phyloP scores from a whole-genome alignment of 2,888 invertebrate genomes.

The Ochropacha duplaris region DNA sequence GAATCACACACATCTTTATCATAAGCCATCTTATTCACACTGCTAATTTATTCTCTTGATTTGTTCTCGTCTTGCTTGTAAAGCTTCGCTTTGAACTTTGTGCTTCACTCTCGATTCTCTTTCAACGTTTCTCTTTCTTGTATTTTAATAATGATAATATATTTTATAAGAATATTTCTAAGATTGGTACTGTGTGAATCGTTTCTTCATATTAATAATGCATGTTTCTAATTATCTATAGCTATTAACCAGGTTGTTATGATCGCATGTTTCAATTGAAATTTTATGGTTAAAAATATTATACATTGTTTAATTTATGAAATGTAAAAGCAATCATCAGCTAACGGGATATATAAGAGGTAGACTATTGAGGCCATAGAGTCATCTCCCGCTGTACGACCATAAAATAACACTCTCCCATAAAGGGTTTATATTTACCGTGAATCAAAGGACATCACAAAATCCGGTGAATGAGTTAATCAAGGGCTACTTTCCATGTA shows the following conservation, averaged over 20 bases:
- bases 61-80: neutral
- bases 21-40: neutral
- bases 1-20: neutral
- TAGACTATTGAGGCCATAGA: slow-evolving; percentile 69
- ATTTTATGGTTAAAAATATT: neutral
- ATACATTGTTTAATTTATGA: slow-evolving; percentile 10
- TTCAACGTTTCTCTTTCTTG: neutral
- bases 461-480: slow-evolving; percentile 57
- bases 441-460: slow-evolving; percentile 66
- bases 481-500: slow-evolving; percentile 75
- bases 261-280: slow-evolving; percentile 7
- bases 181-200: too few species aligned
- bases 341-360: slow-evolving; percentile 60
- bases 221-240: neutral
- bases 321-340: slow-evolving; percentile 45
- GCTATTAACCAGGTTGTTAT: neutral
- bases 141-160: neutral
- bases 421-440: slow-evolving; percentile 62
- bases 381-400: slow-evolving; percentile 63
- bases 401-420: slow-evolving; percentile 51
- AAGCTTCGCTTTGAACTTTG: neutral
- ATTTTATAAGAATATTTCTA: too few species aligned
- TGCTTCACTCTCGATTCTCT: neutral
- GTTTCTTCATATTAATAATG: neutral
- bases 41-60: neutral